Base-by-base conservation (phyloP, 1,140 invertebrate genomes). In the Drosophila seguyi region DNA sequence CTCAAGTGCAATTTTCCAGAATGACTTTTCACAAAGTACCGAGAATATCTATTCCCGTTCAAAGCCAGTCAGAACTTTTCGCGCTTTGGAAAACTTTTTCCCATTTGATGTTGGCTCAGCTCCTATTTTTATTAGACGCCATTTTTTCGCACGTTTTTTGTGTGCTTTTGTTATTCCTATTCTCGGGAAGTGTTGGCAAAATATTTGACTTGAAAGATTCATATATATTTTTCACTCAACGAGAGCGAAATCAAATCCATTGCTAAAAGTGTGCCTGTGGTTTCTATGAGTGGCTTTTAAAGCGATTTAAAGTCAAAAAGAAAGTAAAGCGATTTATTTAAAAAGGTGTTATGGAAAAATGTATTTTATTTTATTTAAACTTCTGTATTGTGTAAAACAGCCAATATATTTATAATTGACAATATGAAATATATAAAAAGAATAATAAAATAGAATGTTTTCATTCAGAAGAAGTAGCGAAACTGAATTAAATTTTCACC, bases 1-100 rank as follows among this genome's bases (percentile, higher is more conserved):
- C 16, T 50, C 53, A 52, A 45, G 57, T 83, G 60, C 57, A 76
- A 88, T 88, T 80, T 88, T 71, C 84, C 58, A 63, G 57, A 67
- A 74, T 87, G 84, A 88, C 84, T 87, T 68, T 74, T 48, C 56
- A 53, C 39, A 85, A 76, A 48, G 50, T 36, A 22, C 29, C 29
- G 48, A 53, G 50, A 47, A 71, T 22, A 67, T 45, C 45, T 34
- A 45, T 53, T 29, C 60, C 8, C 22, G 31, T 31, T 52, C 20
- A 25, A 31, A 48, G 39, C 20, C 25, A 57, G 41, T 34, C 34
- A 36, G 34, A 72, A 71, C 41, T 71, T 71, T 71, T 58, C 22
- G 34, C 52, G 42, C 68, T 29, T 50, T 56, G 18, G 66, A 72
- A 87, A 84, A 84, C 61, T 80, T 84, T 60, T 80, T 56, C 65